These are phyloP conservation scores for Apocheima hispidaria DNA, from an alignment of 2,888 invertebrate genomes.

Conservation along the genomic window DNA sequence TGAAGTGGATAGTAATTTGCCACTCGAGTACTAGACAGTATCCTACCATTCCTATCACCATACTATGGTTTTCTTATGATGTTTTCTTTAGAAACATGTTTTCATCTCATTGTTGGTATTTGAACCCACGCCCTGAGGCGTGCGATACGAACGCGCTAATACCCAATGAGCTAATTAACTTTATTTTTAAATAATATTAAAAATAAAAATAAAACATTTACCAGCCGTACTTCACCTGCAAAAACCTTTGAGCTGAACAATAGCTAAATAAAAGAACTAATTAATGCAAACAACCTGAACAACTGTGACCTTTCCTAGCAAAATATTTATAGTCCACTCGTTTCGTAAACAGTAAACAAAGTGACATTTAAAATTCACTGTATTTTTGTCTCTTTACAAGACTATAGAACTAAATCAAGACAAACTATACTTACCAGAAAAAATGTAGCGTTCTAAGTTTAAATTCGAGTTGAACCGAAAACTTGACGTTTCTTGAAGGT, in stretches of 20 bases:
- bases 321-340: slow-evolving; percentile 12
- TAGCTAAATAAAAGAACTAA: slow-evolving; percentile 12
- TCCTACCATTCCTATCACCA: too few relatives aligned
- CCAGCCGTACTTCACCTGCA: background rate
- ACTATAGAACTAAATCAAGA: too few relatives aligned
- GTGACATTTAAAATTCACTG: background rate
- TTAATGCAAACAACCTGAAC: slow-evolving; percentile 15
- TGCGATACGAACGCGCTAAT: too few relatives aligned
- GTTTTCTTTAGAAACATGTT: too few relatives aligned
- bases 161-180: too few relatives aligned
- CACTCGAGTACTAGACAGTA: too few relatives aligned
- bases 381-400: background rate
- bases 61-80: too few relatives aligned
- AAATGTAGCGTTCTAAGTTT: background rate
- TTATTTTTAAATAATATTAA: background rate
- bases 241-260: background rate
- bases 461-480: background rate
- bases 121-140: too few relatives aligned
- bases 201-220: background rate
- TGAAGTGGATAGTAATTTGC: too few relatives aligned
- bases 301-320: slow-evolving; percentile 10
- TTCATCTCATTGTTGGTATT: too few relatives aligned
- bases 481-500: too few relatives aligned
- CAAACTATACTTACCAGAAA: too few relatives aligned
- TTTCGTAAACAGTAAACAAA: slow-evolving; percentile 16